Evolutionary conservation across 2,113 vertebrate genomes (phyloP), one percentile per base, ranked within the genome.

Genomic region (Trematocara variabile): DNA sequence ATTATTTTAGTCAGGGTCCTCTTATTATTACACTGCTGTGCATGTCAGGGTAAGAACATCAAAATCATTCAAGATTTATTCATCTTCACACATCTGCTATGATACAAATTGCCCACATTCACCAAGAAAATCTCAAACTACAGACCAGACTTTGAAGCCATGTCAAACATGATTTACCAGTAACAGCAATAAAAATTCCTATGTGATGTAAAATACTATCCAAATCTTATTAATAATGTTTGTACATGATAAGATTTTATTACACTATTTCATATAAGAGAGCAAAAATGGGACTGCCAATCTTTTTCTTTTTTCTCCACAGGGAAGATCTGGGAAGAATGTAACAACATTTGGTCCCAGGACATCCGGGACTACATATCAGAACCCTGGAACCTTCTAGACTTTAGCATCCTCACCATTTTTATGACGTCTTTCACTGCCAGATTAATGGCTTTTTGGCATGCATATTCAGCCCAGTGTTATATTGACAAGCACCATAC

Each of bases 281-380:
- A 44, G 25, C 63, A 84, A n/a, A 13, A 33, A 2, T 50, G 16
- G 41, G n/a, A 25, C 50, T 58, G 7, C 13, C 22, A 79, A 83
- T 11, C 11, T 30, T 70, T 53, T 81, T 48, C n/a, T n/a, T 14
- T 37, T 41, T 82, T 4, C 77, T 8, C 22, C 70, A 39, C 86
- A 99, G 98, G 98, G 14, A 99, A 99, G 96, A 98, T 99, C 94
- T 99, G 98, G 97, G 96, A 98, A 20, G 98, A 98, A 94, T 99
- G 98, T 93, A 98, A 97, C 93, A 96, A 98, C 91, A 98, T 99
- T 81, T 99, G 98, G 98, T 96, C 96, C 28, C 97, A 98, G 94
- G 98, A 98, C 83, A 97, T 98, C 79, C 96, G 98, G 50, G 98
- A 99, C 77, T 99, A 99, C 85, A 88, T 99, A n/a, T 97, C 97